These are phyloP conservation scores for Erinaceus europaeus DNA, from an alignment of 2,113 vertebrate genomes.

Conservation along the genomic window DNA sequence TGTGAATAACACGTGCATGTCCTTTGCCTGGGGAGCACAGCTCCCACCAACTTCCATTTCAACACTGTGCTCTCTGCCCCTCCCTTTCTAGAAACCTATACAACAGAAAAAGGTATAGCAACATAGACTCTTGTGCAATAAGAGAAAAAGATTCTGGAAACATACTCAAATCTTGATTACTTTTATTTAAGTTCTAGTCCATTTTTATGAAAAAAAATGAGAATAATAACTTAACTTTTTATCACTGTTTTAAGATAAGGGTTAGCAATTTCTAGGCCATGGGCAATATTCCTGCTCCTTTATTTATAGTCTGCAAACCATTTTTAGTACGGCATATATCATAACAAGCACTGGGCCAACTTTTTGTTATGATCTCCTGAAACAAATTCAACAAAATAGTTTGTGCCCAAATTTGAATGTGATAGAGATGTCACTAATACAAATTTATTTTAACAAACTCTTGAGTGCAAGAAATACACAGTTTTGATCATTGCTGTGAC, in stretches of 20 bases:
- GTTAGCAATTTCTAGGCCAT: background rate
- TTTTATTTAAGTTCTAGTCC: background rate
- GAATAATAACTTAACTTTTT: slow-evolving; percentile 24
- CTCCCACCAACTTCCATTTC: background rate
- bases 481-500: background rate
- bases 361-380: background rate
- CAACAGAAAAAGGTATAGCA: background rate
- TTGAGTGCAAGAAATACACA: background rate
- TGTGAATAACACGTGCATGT: background rate
- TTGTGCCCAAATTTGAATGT: slow-evolving; percentile 22
- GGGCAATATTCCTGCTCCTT: background rate
- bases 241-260: background rate
- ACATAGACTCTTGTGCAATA: no score
- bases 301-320: background rate
- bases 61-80: background rate
- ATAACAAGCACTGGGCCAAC: background rate
- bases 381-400: slow-evolving; percentile 36
- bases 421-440: slow-evolving; percentile 22
- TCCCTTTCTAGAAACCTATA: background rate
- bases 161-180: background rate
- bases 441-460: background rate
- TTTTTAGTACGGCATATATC: background rate
- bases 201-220: slow-evolving; percentile 10
- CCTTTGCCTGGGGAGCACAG: background rate
- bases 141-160: slow-evolving; percentile 1